These are phyloP conservation scores for Datnioides undecimradiatus DNA, from an alignment of 2,113 vertebrate species.

Conservation along the genomic window DNA sequence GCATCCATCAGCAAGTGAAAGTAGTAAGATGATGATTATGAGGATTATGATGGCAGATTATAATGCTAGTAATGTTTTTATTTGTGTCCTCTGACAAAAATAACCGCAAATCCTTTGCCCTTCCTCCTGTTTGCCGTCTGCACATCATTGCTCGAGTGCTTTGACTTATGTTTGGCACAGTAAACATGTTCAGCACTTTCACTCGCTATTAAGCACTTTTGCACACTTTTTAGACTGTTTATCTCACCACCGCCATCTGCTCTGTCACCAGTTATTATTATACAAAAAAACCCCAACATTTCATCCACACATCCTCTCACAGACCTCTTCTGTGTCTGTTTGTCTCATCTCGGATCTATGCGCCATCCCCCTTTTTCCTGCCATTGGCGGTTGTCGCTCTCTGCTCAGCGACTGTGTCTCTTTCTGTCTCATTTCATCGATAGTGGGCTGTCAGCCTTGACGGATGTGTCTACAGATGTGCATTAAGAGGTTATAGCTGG, in stretches of 20 bases:
- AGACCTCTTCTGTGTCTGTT: slow-evolving; percentile 12
- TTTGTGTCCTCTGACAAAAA: slow-evolving; percentile 20
- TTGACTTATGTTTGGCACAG: slow-evolving; percentile 44
- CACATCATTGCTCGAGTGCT: slow-evolving; percentile 34
- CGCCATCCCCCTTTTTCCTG: slow-evolving; percentile 21
- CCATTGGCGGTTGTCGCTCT: background rate
- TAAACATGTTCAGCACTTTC: slow-evolving; percentile 61
- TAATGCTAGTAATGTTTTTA: slow-evolving; percentile 20
- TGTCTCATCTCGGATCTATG: slow-evolving; percentile 29
- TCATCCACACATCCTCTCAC: slow-evolving; percentile 20
- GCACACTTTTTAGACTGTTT: slow-evolving; percentile 59
- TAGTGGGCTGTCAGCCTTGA: slow-evolving; percentile 51
- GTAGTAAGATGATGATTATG: background rate
- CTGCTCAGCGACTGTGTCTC: slow-evolving; percentile 23
- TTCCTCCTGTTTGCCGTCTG: slow-evolving; percentile 38
- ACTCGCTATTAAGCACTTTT: slow-evolving; percentile 54
- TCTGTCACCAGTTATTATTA: slow-evolving; percentile 55
- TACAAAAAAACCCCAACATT: slow-evolving; percentile 31
- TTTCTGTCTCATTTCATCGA: slow-evolving; percentile 46
- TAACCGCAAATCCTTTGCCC: slow-evolving; percentile 26
- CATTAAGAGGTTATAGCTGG: slow-evolving; percentile 38
- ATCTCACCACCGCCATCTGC: slow-evolving; percentile 68
- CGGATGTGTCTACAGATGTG: slow-evolving; percentile 40
- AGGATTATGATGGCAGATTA: slow-evolving; percentile 25
- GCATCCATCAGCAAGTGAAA: slow-evolving; percentile 21